These are phyloP conservation scores for Agapostemon virescens DNA, from an alignment of 2,888 invertebrate genomes.

Conservation along the genomic window DNA sequence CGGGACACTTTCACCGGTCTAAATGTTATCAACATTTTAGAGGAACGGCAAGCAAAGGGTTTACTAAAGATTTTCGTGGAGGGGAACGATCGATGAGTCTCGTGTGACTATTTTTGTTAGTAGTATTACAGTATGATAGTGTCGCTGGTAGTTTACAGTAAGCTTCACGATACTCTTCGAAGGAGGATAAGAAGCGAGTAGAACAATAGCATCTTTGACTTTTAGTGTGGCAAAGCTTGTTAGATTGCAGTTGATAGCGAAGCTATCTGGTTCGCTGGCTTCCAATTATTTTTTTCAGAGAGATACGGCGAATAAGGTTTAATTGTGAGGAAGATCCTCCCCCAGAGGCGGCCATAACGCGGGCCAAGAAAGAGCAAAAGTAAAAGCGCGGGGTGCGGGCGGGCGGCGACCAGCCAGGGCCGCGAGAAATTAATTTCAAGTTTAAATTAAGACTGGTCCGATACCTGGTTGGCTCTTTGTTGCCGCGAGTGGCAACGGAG, in stretches of 20 bases:
- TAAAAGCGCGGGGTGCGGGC: not conserved
- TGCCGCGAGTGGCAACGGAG: slow-evolving; percentile 67
- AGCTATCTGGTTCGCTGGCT: not conserved
- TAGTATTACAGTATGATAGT: no score
- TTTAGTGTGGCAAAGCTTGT: not conserved
- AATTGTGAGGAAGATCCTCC: not conserved
- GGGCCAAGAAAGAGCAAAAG: slow-evolving; percentile 5
- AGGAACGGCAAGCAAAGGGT: no score
- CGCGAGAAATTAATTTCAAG: slow-evolving; percentile 80
- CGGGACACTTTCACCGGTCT: no score
- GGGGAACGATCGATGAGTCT: no score
- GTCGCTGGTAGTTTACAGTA: no score
- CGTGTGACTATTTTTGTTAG: no score
- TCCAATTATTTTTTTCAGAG: not conserved
- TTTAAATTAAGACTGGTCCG: slow-evolving; percentile 80
- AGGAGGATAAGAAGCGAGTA: not conserved
- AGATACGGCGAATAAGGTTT: not conserved
- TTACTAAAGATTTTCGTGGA: no score
- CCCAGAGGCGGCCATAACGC: not conserved
- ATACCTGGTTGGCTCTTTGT: slow-evolving; percentile 79
- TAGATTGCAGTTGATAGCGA: not conserved
- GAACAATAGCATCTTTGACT: not conserved
- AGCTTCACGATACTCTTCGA: not conserved
- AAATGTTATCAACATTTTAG: no score
- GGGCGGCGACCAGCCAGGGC: slow-evolving; percentile 42